Conservation (phyloP, 2,797 vertebrate species). For the Onychomys arenicola region DNA sequence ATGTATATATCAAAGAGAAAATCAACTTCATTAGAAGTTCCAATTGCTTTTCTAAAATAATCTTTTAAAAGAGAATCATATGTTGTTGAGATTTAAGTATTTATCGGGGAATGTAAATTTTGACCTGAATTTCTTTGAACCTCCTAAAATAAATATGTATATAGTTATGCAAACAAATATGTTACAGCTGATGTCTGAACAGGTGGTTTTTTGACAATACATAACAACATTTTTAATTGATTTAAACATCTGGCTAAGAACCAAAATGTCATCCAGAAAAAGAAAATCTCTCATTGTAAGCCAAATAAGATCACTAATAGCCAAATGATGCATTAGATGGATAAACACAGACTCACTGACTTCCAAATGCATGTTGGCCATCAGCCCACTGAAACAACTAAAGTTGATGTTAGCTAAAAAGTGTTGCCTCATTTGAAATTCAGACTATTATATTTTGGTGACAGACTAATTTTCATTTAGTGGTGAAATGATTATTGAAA, state of each 20-base stretch:
- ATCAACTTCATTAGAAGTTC: slow-evolving; percentile 14
- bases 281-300: slow-evolving; percentile 26
- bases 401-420: slow-evolving; percentile 53
- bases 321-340: slow-evolving; percentile 57
- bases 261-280: slow-evolving; percentile 38
- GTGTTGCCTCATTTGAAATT: slow-evolving; percentile 64
- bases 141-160: background rate
- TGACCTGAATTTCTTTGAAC: background rate
- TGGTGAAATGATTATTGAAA: slow-evolving; percentile 62
- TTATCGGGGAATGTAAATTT: background rate
- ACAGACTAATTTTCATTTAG: slow-evolving; percentile 64
- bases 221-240: slow-evolving; percentile 62
- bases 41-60: slow-evolving; percentile 24
- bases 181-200: background rate
- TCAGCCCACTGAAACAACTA: slow-evolving; percentile 48
- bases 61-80: slow-evolving; percentile 29
- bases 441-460: slow-evolving; percentile 58
- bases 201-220: slow-evolving; percentile 45
- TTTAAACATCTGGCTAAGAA: slow-evolving; percentile 57
- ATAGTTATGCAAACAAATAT: background rate
- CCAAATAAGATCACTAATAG: slow-evolving; percentile 42
- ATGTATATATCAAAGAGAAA: background rate
- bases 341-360: slow-evolving; percentile 56
- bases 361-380: slow-evolving; percentile 57
- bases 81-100: background rate